phyloP scores from a whole-genome alignment of 2,888 invertebrate genomes.

The Noctua pronuba region DNA sequence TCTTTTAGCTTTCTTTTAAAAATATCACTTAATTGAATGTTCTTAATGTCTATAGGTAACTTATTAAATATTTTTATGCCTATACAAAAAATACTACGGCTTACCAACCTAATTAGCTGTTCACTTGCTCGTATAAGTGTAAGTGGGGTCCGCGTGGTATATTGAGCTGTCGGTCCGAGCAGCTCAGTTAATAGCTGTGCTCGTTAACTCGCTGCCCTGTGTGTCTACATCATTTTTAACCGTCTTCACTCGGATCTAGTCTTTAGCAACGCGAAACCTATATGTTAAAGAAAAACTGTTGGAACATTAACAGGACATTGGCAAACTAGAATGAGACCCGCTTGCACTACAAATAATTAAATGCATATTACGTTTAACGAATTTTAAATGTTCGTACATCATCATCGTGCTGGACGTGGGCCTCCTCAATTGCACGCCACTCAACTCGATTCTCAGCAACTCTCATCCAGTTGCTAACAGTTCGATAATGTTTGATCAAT shows the following conservation, averaged over 20 bases:
- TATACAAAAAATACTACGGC: not conserved
- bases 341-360: not conserved
- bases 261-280: not conserved
- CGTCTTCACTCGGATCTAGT: not conserved
- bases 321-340: not conserved
- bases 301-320: not conserved
- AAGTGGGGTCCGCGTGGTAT: not conserved
- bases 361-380: not conserved
- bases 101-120: not conserved
- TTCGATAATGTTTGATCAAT: no score
- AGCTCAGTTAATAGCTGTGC: slow-evolving; percentile 5
- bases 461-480: no score
- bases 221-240: not conserved
- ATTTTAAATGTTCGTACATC: not conserved
- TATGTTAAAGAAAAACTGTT: not conserved
- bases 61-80: no score
- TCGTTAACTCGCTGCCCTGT: slow-evolving; percentile 5
- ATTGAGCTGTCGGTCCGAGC: not conserved
- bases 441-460: no score
- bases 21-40: no score
- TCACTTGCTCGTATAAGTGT: slow-evolving; percentile 1
- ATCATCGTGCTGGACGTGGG: no score
- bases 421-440: no score
- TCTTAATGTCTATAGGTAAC: no score
- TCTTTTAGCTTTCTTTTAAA: no score